A percentile compares a stretch with the other conserved stretches of the same genome.
Conservation (phyloP, 2,113 vertebrate species). For the Hemiprocne comata region DNA sequence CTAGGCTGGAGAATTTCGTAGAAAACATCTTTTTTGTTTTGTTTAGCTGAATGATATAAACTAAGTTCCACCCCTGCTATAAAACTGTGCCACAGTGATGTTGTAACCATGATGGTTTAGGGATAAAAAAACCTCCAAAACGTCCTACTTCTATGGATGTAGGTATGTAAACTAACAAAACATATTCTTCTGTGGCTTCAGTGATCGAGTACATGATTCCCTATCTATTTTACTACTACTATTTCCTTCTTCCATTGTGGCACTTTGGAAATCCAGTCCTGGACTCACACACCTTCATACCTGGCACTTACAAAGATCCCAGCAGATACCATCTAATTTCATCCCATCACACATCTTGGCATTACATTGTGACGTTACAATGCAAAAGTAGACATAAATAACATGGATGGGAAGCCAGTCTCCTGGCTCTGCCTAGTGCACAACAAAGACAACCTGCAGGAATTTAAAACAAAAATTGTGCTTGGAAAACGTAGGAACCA, state of each 20-base stretch:
- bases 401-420: accelerated
- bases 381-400: background rate
- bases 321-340: background rate
- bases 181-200: background rate
- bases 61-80: background rate
- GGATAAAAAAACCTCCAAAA: background rate
- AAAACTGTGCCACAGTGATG: background rate
- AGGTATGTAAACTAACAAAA: background rate
- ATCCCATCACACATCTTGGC: background rate
- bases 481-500: background rate
- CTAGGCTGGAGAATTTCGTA: background rate
- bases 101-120: background rate
- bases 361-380: background rate
- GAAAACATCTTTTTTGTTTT: background rate
- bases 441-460: background rate
- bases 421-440: background rate
- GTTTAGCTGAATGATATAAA: background rate
- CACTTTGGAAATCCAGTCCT: background rate
- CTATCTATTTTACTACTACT: background rate
- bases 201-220: background rate
- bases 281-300: background rate
- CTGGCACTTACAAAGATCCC: background rate
- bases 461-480: background rate
- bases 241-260: background rate
- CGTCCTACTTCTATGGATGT: background rate